Evolutionary conservation across 2,113 vertebrate species (phyloP).

Genomic region (Indri indri): DNA sequence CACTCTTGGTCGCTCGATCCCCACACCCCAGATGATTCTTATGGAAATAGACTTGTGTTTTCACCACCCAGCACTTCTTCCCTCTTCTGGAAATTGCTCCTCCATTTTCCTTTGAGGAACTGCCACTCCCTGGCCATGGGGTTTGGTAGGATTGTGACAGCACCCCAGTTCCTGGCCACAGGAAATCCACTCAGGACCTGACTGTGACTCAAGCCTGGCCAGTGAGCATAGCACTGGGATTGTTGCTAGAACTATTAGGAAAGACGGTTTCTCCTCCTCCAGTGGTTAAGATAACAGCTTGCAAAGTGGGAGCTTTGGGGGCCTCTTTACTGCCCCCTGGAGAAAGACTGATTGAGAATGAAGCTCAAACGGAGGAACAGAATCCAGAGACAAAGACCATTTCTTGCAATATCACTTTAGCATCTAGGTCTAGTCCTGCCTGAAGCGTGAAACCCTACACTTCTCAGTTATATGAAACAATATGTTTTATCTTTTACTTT

Average conservation of each 20-base stretch:
- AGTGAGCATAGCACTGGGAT: not conserved
- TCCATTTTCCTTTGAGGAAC: not conserved
- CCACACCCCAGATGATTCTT: not conserved
- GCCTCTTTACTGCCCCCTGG: not conserved
- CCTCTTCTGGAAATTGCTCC: not conserved
- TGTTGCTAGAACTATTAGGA: not conserved
- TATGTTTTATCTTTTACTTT: not conserved
- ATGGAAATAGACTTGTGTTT: not conserved
- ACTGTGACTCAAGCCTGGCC: not conserved
- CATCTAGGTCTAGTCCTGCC: not conserved
- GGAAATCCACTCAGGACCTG: not conserved
- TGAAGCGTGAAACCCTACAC: not conserved
- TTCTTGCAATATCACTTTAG: not conserved
- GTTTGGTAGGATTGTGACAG: not conserved
- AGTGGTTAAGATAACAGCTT: not conserved
- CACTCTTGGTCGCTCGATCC: not conserved
- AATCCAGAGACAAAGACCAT: not conserved
- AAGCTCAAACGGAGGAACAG: not conserved
- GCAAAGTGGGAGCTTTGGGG: not conserved
- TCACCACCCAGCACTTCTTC: not conserved
- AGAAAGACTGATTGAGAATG: not conserved
- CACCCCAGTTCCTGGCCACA: not conserved
- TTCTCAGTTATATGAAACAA: not conserved
- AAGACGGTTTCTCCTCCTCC: not conserved
- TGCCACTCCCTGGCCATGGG: not conserved